Evolutionary conservation across 2,113 vertebrate genomes (phyloP).

Genomic region (Erinaceus europaeus): DNA sequence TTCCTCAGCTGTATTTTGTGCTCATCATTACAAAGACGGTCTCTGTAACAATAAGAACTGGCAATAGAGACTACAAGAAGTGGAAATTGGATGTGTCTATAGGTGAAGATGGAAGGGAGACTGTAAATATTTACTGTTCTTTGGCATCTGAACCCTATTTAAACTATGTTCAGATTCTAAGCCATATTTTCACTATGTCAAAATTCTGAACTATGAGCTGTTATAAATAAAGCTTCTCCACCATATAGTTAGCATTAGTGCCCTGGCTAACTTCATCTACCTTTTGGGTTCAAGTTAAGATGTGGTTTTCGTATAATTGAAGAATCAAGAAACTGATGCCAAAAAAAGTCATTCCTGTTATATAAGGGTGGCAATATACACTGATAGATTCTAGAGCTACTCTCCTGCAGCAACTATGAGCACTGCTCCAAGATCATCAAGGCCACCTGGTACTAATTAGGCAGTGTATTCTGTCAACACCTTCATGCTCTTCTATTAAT

Average conservation of each 20-base stretch:
- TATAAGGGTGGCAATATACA: conserved; percentile 53
- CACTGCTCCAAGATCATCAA: conserved; percentile 73
- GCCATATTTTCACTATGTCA: too few relatives aligned
- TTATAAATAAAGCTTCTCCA: too few relatives aligned
- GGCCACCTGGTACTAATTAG: conserved; percentile 84
- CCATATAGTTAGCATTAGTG: not conserved
- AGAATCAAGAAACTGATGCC: not conserved
- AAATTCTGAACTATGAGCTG: too few relatives aligned
- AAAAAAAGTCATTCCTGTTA: conserved; percentile 30
- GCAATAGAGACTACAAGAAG: too few relatives aligned
- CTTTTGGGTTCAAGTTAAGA: not conserved
- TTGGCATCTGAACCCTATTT: too few relatives aligned
- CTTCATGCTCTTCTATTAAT: conserved; percentile 81
- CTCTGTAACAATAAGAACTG: too few relatives aligned
- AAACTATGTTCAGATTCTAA: too few relatives aligned
- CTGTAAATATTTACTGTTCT: too few relatives aligned
- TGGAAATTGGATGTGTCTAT: too few relatives aligned
- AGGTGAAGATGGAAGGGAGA: too few relatives aligned
- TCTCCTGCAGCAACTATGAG: conserved; percentile 55
- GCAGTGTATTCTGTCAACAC: conserved; percentile 81
- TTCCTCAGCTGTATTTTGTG: too few relatives aligned
- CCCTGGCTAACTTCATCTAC: not conserved
- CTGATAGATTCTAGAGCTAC: conserved; percentile 38
- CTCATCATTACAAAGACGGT: too few relatives aligned
- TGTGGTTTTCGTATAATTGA: not conserved